These are phyloP conservation scores for Labeo rohita DNA, from an alignment of 2,113 vertebrate species.

Conservation along the genomic window DNA sequence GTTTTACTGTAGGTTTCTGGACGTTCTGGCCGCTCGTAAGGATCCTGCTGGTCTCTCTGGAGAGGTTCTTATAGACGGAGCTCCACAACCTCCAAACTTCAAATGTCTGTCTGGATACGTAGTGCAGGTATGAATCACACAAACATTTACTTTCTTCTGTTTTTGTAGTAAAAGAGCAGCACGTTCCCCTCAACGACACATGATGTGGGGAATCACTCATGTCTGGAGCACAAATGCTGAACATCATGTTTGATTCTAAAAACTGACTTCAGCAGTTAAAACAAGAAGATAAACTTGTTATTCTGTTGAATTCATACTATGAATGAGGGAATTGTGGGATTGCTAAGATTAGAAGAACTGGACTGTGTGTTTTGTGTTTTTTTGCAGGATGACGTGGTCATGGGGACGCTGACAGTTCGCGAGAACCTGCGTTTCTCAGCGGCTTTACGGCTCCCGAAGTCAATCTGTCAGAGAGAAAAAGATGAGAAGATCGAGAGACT, in stretches of 20 bases:
- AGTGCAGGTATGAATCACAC: slow-evolving; percentile 76
- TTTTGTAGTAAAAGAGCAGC: background rate
- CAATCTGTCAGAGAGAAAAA: slow-evolving; percentile 76
- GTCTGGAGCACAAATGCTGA: no score
- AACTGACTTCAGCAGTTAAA: background rate
- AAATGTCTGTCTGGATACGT: slow-evolving; percentile 87
- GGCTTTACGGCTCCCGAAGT: slow-evolving; percentile 80
- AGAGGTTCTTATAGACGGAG: slow-evolving; percentile 83
- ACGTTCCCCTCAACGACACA: no score
- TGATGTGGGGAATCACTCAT: background rate
- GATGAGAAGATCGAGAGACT: slow-evolving; percentile 75
- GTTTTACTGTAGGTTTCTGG: slow-evolving; percentile 69
- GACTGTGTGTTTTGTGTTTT: background rate
- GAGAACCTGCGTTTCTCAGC: slow-evolving; percentile 88
- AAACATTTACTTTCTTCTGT: background rate
- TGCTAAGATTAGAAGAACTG: background rate
- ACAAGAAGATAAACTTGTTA: background rate
- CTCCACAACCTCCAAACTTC: slow-evolving; percentile 81
- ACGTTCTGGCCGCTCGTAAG: slow-evolving; percentile 79
- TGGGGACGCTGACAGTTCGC: slow-evolving; percentile 86
- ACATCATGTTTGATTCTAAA: background rate
- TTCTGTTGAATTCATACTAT: background rate
- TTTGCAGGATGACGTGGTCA: slow-evolving; percentile 84
- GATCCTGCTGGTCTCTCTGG: slow-evolving; percentile 82
- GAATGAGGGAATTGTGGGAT: background rate